Base-by-base conservation (phyloP, 2,888 invertebrate genomes). In the Barypeithes pellucidus region DNA sequence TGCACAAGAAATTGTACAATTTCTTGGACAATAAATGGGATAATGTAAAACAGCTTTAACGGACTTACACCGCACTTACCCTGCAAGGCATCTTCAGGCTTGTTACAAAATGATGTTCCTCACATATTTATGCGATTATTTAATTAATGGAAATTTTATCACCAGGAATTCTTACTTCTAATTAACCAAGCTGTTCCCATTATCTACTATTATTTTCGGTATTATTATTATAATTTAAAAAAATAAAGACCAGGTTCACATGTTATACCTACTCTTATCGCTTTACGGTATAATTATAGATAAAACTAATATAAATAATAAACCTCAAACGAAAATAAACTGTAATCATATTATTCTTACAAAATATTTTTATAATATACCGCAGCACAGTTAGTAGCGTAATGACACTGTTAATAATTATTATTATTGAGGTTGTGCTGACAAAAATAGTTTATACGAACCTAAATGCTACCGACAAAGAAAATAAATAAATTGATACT, bases 321-420 rank as follows among this genome's bases (percentile, higher is more conserved):
- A 14, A 57, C 54, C 54, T 16, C 54, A 57, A 33, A 57, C 54
- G 33, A 57, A 33, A 57, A 57, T 57, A 57, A 57, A 57, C 54
- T 18, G 16, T 33, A 33, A 33, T 33, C 9, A 29, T 33, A 57
- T 29, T 33, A 18, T 52, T 29, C 14, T 52, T 14, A 33, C 18
- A 33, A 29, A n/a, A 8, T 14, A 52, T 24, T 29, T 14, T 24
- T 52, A 36, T 57, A 36, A 57, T 36, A 12, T 33, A 24, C 50
- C 2, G n/a, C 14, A 57, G 9, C 7, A n/a, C n/a, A n/a, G n/a
- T n/a, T n/a, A n/a, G n/a, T 33, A 16, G 33, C 18, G 33, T 18
- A 1, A 33, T 57, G 1, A 7, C 54, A 4, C 14, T 33, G 33
- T 33, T 57, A 18, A 16, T 11, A 33, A 7, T 36, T 29, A 29